Conservation (phyloP, 2,113 vertebrate species). For the Anarhynchus alexandrinus region DNA sequence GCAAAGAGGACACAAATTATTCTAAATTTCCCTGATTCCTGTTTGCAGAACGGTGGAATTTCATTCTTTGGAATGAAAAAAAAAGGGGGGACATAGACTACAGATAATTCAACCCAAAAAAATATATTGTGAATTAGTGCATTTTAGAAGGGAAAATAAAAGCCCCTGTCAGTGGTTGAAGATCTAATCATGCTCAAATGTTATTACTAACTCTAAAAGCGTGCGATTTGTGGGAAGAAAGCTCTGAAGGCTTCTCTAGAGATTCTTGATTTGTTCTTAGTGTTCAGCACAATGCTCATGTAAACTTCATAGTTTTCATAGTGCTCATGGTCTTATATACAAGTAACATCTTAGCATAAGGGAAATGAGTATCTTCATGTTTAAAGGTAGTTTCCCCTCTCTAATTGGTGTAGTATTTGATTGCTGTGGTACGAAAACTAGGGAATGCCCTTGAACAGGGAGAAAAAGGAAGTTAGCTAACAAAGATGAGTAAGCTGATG, state of each 20-base stretch:
- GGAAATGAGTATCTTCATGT: rapidly evolving
- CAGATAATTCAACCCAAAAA: neutral
- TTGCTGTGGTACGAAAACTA: neutral
- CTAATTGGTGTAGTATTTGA: neutral
- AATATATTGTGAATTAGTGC: neutral
- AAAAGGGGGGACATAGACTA: neutral
- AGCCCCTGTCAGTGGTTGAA: neutral
- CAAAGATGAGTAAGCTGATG: neutral
- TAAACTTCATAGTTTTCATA: rapidly evolving
- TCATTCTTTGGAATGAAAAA: neutral
- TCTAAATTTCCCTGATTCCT: neutral
- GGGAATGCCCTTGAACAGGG: neutral
- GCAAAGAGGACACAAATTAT: neutral
- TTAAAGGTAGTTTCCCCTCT: neutral
- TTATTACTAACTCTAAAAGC: neutral
- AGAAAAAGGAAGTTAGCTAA: neutral
- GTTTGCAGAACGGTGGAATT: neutral
- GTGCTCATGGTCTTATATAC: neutral
- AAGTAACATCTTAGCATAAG: rapidly evolving
- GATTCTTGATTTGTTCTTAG: neutral
- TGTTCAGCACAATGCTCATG: neutral
- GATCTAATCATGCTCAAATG: neutral
- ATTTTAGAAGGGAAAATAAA: neutral
- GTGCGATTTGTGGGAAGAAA: neutral
- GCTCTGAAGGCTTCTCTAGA: neutral